Evolutionary conservation across 2,888 invertebrate species (phyloP).

Genomic region (Xestia c-nigrum): DNA sequence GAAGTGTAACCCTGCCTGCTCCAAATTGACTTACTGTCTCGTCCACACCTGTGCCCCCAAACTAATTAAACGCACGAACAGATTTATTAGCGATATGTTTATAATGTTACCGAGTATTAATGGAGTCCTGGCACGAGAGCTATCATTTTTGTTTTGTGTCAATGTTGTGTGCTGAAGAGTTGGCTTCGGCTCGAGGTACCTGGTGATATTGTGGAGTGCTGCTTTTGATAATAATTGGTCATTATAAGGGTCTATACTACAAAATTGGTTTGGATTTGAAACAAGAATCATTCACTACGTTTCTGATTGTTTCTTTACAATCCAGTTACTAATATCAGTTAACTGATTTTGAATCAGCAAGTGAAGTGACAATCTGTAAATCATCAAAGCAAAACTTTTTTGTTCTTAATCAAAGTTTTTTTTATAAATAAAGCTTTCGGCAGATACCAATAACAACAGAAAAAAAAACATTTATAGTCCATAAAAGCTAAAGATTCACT

Average conservation of each 20-base stretch:
- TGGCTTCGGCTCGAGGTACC: not conserved
- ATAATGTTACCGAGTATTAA: constrained; percentile 61
- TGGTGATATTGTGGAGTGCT: not conserved
- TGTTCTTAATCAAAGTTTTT: not conserved
- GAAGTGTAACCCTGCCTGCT: not conserved
- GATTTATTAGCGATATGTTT: constrained; percentile 63
- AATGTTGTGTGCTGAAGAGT: constrained; percentile 21
- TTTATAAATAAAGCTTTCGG: not conserved
- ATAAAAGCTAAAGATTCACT: too few species aligned
- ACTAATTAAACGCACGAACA: constrained; percentile 52
- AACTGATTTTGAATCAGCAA: not conserved
- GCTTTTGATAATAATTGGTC: not conserved
- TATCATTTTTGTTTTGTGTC: constrained; percentile 53
- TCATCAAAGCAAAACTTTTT: not conserved
- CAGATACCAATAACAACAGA: not conserved
- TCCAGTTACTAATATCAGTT: not conserved
- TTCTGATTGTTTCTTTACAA: not conserved
- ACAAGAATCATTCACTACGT: not conserved
- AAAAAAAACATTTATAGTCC: too few species aligned
- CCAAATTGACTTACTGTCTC: constrained; percentile 36
- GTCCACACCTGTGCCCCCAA: constrained; percentile 13
- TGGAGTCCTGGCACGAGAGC: constrained; percentile 67
- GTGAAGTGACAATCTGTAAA: not conserved
- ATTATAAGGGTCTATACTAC: not conserved
- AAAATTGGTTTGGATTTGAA: not conserved